These are phyloP conservation scores for Bryconaethiops microstoma DNA, from an alignment of 2,797 vertebrate species.

Conservation along the genomic window DNA sequence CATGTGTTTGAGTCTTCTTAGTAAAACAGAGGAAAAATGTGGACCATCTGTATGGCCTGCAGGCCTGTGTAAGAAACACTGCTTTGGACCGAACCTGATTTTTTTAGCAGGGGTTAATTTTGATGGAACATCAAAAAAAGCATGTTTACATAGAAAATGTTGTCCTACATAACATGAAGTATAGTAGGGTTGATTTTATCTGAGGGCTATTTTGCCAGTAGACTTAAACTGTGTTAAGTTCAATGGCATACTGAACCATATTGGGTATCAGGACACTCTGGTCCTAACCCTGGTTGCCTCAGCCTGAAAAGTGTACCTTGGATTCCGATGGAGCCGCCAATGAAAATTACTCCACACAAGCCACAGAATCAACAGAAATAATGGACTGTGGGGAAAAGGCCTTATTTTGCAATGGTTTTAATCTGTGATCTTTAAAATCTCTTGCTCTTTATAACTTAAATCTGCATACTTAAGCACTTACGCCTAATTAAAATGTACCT, in stretches of 20 bases:
- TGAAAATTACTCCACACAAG: not conserved
- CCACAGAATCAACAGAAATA: not conserved
- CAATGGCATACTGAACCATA: slow-evolving; percentile 3
- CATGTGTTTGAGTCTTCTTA: too few species aligned
- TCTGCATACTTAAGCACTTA: too few species aligned
- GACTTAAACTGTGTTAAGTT: not conserved
- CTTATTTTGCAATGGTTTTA: not conserved
- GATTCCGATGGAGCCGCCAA: not conserved
- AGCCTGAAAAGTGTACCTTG: not conserved
- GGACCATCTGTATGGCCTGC: too few species aligned
- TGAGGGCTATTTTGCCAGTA: not conserved
- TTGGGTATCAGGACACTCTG: not conserved
- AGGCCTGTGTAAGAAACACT: too few species aligned
- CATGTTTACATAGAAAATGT: too few species aligned
- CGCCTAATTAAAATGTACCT: too few species aligned
- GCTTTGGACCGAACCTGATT: not conserved
- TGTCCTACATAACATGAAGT: not conserved
- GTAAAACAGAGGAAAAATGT: too few species aligned
- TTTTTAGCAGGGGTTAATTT: not conserved
- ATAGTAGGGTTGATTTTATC: not conserved
- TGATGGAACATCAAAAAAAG: not conserved
- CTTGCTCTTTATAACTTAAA: not conserved
- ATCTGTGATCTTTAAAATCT: not conserved
- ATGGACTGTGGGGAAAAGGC: not conserved
- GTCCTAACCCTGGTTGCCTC: not conserved